Conservation (phyloP, 2,797 vertebrate species). For the Chrosomus eos region DNA sequence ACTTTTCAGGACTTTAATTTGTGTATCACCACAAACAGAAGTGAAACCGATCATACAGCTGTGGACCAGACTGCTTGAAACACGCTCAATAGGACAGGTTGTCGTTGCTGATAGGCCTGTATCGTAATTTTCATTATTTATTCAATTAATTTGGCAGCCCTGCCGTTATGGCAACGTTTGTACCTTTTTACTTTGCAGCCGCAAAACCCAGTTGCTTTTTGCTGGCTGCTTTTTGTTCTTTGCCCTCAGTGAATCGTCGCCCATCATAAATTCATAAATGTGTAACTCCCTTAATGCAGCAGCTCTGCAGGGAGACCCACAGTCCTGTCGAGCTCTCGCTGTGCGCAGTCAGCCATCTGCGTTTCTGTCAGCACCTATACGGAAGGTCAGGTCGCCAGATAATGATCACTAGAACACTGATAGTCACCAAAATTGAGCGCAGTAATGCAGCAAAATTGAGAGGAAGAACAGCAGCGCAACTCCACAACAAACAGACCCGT, state of each 20-base stretch:
- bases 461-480: neutral
- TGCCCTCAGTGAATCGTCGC: constrained; percentile 28
- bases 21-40: neutral
- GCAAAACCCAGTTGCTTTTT: neutral
- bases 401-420: constrained; percentile 40
- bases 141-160: neutral
- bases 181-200: neutral
- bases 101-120: neutral
- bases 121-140: neutral
- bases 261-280: constrained; percentile 46
- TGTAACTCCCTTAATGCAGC: constrained; percentile 37
- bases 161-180: neutral
- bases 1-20: neutral
- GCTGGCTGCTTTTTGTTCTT: constrained; percentile 29
- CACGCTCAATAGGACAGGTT: neutral
- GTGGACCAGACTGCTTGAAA: neutral
- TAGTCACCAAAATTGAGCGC: constrained; percentile 29
- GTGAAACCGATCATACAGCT: neutral
- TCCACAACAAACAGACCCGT: neutral
- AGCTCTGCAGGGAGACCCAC: constrained; percentile 38
- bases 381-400: constrained; percentile 46
- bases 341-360: constrained; percentile 52
- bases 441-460: constrained; percentile 17
- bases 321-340: constrained; percentile 8
- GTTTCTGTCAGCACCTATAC: constrained; percentile 19